These are phyloP conservation scores for Antheraea assamensis DNA, from an alignment of 2,888 invertebrate species.

Conservation along the genomic window DNA sequence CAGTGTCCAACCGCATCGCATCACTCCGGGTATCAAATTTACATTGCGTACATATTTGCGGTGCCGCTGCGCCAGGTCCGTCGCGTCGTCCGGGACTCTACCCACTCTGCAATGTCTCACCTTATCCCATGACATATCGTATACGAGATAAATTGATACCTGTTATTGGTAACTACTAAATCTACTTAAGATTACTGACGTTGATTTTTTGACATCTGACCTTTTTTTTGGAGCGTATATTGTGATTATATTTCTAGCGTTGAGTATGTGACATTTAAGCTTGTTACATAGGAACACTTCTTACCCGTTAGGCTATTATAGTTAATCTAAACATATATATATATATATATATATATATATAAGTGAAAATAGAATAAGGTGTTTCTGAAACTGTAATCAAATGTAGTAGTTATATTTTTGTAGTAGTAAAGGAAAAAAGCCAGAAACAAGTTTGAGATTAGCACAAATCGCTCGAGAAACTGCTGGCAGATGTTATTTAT, in stretches of 20 bases:
- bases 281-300: too few relatives aligned
- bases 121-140: background rate
- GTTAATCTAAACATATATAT: too few relatives aligned
- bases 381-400: background rate
- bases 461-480: background rate
- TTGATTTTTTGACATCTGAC: too few relatives aligned
- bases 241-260: too few relatives aligned
- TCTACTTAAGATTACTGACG: too few relatives aligned
- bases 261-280: too few relatives aligned
- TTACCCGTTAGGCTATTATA: too few relatives aligned
- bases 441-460: background rate
- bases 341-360: too few relatives aligned
- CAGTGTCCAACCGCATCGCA: conserved; percentile 55
- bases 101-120: conserved; percentile 42
- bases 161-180: background rate
- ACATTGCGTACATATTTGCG: conserved; percentile 74
- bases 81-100: conserved; percentile 48
- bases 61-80: conserved; percentile 28
- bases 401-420: background rate
- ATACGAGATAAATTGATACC: background rate
- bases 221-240: too few relatives aligned
- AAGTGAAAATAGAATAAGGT: background rate
- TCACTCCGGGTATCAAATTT: conserved; percentile 71
- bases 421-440: background rate
- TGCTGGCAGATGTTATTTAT: background rate